phyloP scores from a whole-genome alignment of 2,797 vertebrate genomes.

The Galagoides demidoff region DNA sequence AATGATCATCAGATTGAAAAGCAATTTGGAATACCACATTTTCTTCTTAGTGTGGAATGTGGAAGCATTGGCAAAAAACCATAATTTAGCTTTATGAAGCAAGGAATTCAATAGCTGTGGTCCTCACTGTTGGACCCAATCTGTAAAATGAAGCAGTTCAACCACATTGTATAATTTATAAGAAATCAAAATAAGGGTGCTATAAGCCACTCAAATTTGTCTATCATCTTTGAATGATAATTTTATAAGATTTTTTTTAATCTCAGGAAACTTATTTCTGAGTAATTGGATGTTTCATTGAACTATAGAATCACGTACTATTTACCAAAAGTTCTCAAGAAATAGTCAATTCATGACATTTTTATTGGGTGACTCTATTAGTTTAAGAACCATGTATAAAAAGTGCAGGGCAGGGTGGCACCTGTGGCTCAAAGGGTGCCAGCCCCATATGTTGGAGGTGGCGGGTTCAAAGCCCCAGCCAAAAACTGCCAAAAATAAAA shows the following conservation, averaged over 20 bases:
- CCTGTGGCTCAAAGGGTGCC: too few relatives aligned
- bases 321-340: not conserved
- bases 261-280: not conserved
- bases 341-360: not conserved
- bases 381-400: not conserved
- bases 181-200: slow-evolving; percentile 46
- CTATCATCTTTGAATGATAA: slow-evolving; percentile 18
- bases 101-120: not conserved
- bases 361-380: not conserved
- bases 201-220: not conserved
- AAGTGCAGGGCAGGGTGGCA: not conserved
- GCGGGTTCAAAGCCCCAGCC: too few relatives aligned
- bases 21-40: not conserved
- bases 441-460: too few relatives aligned
- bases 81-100: slow-evolving; percentile 47
- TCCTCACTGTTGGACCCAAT: not conserved
- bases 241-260: not conserved
- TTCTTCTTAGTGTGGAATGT: not conserved
- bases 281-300: not conserved
- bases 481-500: too few relatives aligned
- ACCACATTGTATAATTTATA: slow-evolving; percentile 16
- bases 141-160: slow-evolving; percentile 41
- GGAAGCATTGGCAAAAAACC: not conserved
- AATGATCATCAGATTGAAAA: slow-evolving; percentile 40
- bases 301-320: not conserved